A percentile compares a stretch with the other conserved stretches of the same genome.
Evolutionary conservation across 2,888 invertebrate species (phyloP).

Genomic region (Hirtodrosophila trivittata): DNA sequence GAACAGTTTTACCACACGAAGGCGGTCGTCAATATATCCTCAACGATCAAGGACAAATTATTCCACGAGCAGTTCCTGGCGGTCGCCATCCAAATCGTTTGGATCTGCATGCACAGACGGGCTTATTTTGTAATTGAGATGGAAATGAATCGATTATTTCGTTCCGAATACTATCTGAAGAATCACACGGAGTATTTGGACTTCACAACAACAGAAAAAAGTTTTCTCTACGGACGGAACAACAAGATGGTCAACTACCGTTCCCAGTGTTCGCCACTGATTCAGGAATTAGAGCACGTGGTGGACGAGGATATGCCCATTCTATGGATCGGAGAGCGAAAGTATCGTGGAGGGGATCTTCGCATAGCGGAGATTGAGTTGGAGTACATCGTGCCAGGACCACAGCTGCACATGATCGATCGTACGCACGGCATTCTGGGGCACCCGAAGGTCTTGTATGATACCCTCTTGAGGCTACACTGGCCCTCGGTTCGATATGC

Average conservation of each 20-base stretch:
- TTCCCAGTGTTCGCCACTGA: constrained; percentile 76
- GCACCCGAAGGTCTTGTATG: constrained; percentile 74
- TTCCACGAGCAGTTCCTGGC: constrained; percentile 79
- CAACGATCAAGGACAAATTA: constrained; percentile 63
- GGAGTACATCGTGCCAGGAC: constrained; percentile 76
- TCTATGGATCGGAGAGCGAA: constrained; percentile 79
- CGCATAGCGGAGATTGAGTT: constrained; percentile 76
- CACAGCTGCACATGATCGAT: constrained; percentile 74
- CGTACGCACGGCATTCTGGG: constrained; percentile 80
- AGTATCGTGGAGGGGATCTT: constrained; percentile 78
- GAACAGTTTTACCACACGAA: constrained; percentile 70
- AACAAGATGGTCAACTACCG: constrained; percentile 76
- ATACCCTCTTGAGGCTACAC: constrained; percentile 73
- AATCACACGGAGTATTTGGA: constrained; percentile 53
- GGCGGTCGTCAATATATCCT: constrained; percentile 73
- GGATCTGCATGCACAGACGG: constrained; percentile 79
- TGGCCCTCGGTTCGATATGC: constrained; percentile 69
- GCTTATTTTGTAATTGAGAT: constrained; percentile 74
- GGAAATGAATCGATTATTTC: constrained; percentile 81
- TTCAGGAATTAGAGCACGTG: constrained; percentile 73
- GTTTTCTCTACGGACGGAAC: constrained; percentile 74
- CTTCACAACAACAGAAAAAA: constrained; percentile 66
- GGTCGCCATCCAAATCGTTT: constrained; percentile 73
- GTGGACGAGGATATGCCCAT: constrained; percentile 69
- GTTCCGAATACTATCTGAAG: constrained; percentile 79